Evolutionary conservation across 2,888 invertebrate genomes (phyloP).

Genomic region (Dasypogon diadema): DNA sequence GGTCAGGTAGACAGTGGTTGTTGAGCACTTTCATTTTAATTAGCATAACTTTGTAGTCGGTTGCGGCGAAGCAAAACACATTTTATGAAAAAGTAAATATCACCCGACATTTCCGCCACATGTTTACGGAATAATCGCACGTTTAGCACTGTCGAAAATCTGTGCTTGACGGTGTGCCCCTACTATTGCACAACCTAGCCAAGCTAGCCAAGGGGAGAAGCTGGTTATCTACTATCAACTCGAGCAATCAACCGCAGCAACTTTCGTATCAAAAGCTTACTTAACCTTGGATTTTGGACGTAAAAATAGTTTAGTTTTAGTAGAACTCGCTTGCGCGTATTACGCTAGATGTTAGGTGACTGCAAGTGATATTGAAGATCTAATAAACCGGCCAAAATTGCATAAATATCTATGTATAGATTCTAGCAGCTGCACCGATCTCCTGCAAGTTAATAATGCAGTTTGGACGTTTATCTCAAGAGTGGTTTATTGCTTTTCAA

Average conservation of each 20-base stretch:
- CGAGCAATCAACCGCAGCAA: constrained; percentile 40
- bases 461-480: too few species aligned
- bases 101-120: constrained; percentile 59
- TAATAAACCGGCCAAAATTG: background rate
- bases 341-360: background rate
- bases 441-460: too few species aligned
- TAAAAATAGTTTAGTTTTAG: constrained; percentile 21
- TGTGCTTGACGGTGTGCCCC: background rate
- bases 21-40: constrained; percentile 7
- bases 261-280: constrained; percentile 37
- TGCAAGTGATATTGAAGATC: background rate
- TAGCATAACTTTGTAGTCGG: constrained; percentile 4
- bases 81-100: constrained; percentile 12
- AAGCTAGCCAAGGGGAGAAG: background rate
- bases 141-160: constrained; percentile 63
- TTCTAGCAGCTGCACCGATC: background rate
- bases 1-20: constrained; percentile 32
- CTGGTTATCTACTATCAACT: constrained; percentile 39
- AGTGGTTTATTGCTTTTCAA: too few species aligned
- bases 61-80: constrained; percentile 29
- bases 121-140: constrained; percentile 67
- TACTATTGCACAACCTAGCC: background rate
- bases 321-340: background rate
- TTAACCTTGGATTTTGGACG: constrained; percentile 25
- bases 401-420: background rate